Evolutionary conservation across 2,888 invertebrate genomes (phyloP).

Genomic region (Hyalella azteca): DNA sequence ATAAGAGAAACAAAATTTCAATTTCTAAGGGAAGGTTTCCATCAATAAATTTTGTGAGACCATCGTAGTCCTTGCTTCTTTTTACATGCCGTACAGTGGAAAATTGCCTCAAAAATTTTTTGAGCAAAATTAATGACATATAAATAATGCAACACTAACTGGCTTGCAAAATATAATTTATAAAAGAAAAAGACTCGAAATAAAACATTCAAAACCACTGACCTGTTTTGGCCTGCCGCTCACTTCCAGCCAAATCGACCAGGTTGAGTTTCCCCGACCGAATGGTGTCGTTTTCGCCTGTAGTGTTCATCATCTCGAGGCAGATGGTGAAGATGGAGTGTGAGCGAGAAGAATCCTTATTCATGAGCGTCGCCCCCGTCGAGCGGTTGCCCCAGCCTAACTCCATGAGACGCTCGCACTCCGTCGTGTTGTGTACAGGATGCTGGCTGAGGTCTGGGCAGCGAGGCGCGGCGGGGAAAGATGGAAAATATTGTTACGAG

Average conservation of each 20-base stretch:
- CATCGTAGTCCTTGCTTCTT: too few relatives aligned
- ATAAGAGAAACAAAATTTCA: too few relatives aligned
- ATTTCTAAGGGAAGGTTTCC: too few relatives aligned
- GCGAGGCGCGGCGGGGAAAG: too few relatives aligned
- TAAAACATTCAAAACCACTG: constrained; percentile 23
- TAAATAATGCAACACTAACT: too few relatives aligned
- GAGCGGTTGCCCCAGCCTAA: constrained; percentile 80
- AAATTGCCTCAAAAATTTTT: too few relatives aligned
- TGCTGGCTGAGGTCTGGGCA: constrained; percentile 72
- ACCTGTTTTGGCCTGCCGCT: constrained; percentile 79
- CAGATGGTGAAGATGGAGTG: constrained; percentile 87
- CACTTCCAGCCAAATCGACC: constrained; percentile 88
- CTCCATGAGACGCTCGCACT: constrained; percentile 77
- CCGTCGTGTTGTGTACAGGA: constrained; percentile 77
- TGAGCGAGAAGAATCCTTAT: constrained; percentile 82
- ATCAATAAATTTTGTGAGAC: too few relatives aligned
- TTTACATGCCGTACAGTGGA: too few relatives aligned
- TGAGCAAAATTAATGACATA: too few relatives aligned
- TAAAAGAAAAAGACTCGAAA: background rate
- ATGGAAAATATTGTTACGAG: too few relatives aligned
- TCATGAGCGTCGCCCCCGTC: constrained; percentile 87
- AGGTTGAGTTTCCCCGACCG: constrained; percentile 79
- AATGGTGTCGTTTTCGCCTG: constrained; percentile 65
- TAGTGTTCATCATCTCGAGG: constrained; percentile 76
- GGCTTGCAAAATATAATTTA: too few relatives aligned